Evolutionary conservation across 2,113 vertebrate genomes (phyloP).

Genomic region (Ardeotis arabs): DNA sequence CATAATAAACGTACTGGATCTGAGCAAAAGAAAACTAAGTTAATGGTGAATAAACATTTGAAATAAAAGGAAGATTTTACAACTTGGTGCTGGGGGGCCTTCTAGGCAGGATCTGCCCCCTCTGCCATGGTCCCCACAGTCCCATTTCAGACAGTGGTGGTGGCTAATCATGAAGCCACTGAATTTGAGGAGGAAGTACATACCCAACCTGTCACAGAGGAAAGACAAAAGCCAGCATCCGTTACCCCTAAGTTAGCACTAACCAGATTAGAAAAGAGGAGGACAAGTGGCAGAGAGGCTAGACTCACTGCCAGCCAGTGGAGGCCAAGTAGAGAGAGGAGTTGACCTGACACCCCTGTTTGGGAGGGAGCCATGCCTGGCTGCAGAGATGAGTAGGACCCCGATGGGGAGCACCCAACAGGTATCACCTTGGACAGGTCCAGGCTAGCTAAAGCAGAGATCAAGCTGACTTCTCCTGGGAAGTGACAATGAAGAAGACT

Average conservation of each 20-base stretch:
- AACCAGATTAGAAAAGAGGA: background rate
- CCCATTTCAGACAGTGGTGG: background rate
- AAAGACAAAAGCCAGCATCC: background rate
- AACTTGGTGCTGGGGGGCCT: background rate
- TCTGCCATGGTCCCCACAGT: fast-evolving
- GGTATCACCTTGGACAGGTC: background rate
- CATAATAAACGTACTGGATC: background rate
- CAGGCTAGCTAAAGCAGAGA: conserved; percentile 27
- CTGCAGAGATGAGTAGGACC: background rate
- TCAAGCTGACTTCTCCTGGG: conserved; percentile 33
- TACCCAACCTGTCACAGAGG: background rate
- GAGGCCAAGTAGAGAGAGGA: background rate
- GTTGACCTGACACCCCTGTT: background rate
- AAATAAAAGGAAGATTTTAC: background rate
- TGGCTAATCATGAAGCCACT: background rate
- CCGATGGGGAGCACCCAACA: fast-evolving
- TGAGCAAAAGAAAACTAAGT: background rate
- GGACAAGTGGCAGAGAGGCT: background rate
- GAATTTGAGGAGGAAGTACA: background rate
- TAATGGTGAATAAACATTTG: background rate
- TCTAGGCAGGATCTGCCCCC: background rate
- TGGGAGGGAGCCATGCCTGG: background rate
- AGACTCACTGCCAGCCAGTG: background rate
- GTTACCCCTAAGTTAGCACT: background rate
- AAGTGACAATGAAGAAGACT: background rate